Percentiles rank a stretch among this genome's conserved stretches.
Conservation (phyloP, 1,140 invertebrate genomes). For the Sesamia nonagrioides region DNA sequence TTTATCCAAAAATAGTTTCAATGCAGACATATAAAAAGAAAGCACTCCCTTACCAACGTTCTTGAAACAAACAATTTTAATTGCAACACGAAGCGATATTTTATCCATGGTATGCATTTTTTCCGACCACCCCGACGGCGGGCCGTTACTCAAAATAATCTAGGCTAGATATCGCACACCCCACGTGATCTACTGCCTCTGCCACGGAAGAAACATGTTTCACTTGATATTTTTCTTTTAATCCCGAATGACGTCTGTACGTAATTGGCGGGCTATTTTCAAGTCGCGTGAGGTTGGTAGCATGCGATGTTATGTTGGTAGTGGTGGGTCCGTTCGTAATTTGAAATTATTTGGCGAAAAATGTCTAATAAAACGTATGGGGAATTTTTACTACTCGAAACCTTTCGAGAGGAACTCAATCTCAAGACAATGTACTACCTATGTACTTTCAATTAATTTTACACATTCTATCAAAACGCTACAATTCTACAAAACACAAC, state of each 20-base stretch:
- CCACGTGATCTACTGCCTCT: conserved; percentile 72
- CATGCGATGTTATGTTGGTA: conserved; percentile 37
- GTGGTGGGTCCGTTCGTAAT: background rate
- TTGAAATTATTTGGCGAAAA: conserved; percentile 1
- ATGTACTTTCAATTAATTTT: background rate
- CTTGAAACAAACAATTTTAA: conserved; percentile 71
- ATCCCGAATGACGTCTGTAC: conserved; percentile 67
- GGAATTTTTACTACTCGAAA: background rate
- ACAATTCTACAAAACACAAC: background rate
- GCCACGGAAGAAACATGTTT: conserved; percentile 68
- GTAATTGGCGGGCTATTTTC: conserved; percentile 59
- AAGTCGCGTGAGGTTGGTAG: conserved; percentile 48
- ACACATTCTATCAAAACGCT: background rate
- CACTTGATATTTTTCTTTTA: conserved; percentile 66
- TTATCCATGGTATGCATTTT: conserved; percentile 75
- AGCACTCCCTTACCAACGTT: conserved; percentile 46
- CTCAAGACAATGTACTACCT: background rate
- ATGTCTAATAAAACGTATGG: background rate
- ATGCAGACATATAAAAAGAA: conserved; percentile 32
- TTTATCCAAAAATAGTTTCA: conserved; percentile 5
- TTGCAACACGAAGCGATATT: conserved; percentile 80
- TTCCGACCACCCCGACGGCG: conserved; percentile 59
- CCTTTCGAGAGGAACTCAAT: background rate
- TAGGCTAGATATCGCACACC: conserved; percentile 77
- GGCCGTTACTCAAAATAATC: conserved; percentile 84